Percentiles rank a stretch among this genome's conserved stretches.
These are phyloP conservation scores for Tokudaia muenninki DNA, from an alignment of 2,797 vertebrate genomes.

Conservation along the genomic window DNA sequence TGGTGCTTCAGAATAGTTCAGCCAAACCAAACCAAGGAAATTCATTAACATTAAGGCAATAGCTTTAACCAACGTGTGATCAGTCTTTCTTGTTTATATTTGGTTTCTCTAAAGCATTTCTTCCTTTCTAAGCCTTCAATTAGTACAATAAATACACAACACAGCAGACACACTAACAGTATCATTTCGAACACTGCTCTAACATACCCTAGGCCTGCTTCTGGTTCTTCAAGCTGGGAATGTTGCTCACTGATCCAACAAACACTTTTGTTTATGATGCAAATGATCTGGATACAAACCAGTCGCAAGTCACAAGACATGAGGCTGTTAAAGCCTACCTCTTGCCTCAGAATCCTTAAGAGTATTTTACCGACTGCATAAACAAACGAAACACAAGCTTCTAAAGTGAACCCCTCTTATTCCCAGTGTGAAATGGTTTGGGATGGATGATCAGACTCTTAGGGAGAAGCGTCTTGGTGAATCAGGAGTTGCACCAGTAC, in stretches of 20 bases:
- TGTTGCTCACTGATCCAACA: constrained; percentile 43
- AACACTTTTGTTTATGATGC: constrained; percentile 44
- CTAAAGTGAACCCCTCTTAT: not conserved
- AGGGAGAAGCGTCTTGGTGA: not conserved
- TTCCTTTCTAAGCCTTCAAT: constrained; percentile 2
- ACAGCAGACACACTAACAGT: constrained; percentile 5
- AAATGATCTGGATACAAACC: constrained; percentile 24
- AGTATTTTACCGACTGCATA: constrained; percentile 7
- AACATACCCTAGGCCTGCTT: constrained; percentile 21
- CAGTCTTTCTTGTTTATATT: constrained; percentile 7
- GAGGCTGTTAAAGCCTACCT: not conserved
- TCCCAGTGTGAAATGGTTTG: constrained; percentile 26
- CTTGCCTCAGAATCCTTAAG: constrained; percentile 26
- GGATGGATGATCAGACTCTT: constrained; percentile 48
- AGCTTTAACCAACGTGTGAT: not conserved
- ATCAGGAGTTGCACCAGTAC: not conserved
- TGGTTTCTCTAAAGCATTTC: constrained; percentile 49
- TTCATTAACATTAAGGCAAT: constrained; percentile 36
- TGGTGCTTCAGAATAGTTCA: not conserved
- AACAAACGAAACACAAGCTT: constrained; percentile 14
- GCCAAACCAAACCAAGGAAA: constrained; percentile 4
- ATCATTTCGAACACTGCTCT: constrained; percentile 33
- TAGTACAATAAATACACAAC: constrained; percentile 27
- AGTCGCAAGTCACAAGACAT: not conserved
- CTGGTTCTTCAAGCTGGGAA: constrained; percentile 10